A percentile compares a stretch with the other conserved stretches of the same genome.
Conservation (phyloP, 2,113 vertebrate genomes). For the Melospiza melodia region DNA sequence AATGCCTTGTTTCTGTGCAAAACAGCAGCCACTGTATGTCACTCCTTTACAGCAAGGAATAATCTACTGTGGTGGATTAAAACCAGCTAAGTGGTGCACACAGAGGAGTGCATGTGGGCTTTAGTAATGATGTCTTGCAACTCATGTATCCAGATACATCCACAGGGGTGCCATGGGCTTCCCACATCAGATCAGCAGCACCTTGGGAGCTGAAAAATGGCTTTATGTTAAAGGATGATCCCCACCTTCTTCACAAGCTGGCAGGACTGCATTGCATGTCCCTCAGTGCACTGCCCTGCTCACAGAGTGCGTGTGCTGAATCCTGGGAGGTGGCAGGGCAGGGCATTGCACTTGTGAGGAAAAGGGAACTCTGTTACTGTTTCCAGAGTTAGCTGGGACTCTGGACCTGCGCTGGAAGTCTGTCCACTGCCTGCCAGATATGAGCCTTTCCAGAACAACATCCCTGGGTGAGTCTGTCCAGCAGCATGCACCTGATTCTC, state of each 20-base stretch:
- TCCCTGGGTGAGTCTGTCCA: neutral
- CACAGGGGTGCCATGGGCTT: neutral
- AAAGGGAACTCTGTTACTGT: neutral
- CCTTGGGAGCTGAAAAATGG: neutral
- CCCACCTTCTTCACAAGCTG: neutral
- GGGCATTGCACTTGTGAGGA: neutral
- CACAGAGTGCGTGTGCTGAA: rapidly evolving
- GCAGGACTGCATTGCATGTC: neutral
- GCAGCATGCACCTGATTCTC: neutral
- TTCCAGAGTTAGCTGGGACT: neutral
- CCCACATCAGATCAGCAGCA: neutral
- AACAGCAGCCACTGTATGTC: neutral
- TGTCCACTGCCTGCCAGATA: neutral
- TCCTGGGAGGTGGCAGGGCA: neutral
- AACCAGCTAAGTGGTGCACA: neutral
- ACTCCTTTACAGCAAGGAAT: neutral
- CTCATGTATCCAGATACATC: neutral
- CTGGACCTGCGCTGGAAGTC: neutral
- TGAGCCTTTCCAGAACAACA: neutral
- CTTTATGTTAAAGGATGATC: neutral
- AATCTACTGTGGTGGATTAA: neutral
- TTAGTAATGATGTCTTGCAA: rapidly evolving
- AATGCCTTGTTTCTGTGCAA: neutral
- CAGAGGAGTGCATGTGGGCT: neutral
- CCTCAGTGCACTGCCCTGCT: neutral